Percentiles rank a stretch among this genome's conserved stretches.
Evolutionary conservation across 1,140 invertebrate genomes (phyloP).

Genomic region (Bombus superbus): DNA sequence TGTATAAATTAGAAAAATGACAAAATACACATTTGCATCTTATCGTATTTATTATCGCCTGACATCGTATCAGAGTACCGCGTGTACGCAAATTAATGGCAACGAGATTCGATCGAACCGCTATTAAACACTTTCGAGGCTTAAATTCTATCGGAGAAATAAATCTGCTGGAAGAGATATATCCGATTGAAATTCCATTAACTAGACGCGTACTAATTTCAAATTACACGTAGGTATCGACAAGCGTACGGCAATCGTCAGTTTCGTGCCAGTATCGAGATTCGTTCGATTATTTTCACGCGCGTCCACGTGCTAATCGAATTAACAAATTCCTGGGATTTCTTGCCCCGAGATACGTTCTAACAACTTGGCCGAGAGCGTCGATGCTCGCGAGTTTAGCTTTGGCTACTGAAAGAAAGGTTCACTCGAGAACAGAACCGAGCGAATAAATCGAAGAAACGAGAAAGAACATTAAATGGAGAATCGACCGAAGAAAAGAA

Average conservation of each 20-base stretch:
- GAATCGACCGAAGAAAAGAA: no score
- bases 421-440: neutral
- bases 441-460: no score
- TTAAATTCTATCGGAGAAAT: neutral
- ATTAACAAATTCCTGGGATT: neutral
- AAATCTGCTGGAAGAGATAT: neutral
- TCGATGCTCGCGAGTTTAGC: neutral
- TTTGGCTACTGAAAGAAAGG: neutral
- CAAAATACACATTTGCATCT: no score
- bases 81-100: neutral
- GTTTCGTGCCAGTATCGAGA: neutral
- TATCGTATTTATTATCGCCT: no score
- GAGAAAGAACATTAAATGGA: no score
- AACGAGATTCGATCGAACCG: neutral
- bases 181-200: slow-evolving; percentile 7
- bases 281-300: neutral
- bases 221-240: neutral
- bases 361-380: neutral
- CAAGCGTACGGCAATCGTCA: neutral
- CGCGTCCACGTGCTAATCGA: neutral
- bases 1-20: no score
- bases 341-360: neutral
- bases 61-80: no score
- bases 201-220: neutral
- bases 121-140: neutral